Conservation (phyloP, 2,113 vertebrate species). For the Boleophthalmus pectinirostris region DNA sequence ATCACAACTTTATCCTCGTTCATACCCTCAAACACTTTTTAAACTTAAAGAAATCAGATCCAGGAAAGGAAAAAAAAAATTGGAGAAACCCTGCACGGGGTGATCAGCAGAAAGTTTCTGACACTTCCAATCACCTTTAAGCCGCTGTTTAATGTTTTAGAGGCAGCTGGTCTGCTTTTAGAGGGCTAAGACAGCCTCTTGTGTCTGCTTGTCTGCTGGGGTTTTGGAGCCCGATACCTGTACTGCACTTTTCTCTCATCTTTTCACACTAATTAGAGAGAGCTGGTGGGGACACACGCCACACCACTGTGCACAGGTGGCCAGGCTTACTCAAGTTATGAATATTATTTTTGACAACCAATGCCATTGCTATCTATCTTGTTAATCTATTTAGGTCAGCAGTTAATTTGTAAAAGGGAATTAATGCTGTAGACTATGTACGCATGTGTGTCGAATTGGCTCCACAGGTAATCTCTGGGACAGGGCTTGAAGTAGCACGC, state of each 20-base stretch:
- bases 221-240: conserved; percentile 59
- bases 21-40: conserved; percentile 61
- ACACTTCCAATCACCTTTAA: conserved; percentile 65
- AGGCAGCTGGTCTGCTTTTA: conserved; percentile 47
- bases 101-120: conserved; percentile 67
- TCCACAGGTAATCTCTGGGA: conserved; percentile 65
- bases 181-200: conserved; percentile 49
- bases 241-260: conserved; percentile 61
- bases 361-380: conserved; percentile 30
- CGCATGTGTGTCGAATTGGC: conserved; percentile 31
- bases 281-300: conserved; percentile 43
- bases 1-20: conserved; percentile 64
- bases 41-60: conserved; percentile 61
- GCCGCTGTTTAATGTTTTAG: conserved; percentile 68
- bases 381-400: conserved; percentile 35
- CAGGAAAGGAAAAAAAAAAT: conserved; percentile 15
- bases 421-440: conserved; percentile 1
- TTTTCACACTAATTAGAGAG: conserved; percentile 68
- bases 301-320: conserved; percentile 29
- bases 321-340: conserved; percentile 3
- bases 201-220: conserved; percentile 61
- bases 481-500: conserved; percentile 60
- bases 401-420: conserved; percentile 22
- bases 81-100: conserved; percentile 35
- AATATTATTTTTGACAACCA: conserved; percentile 30